Conservation (phyloP, 2,113 vertebrate species). For the Notarius lentiginosus region DNA sequence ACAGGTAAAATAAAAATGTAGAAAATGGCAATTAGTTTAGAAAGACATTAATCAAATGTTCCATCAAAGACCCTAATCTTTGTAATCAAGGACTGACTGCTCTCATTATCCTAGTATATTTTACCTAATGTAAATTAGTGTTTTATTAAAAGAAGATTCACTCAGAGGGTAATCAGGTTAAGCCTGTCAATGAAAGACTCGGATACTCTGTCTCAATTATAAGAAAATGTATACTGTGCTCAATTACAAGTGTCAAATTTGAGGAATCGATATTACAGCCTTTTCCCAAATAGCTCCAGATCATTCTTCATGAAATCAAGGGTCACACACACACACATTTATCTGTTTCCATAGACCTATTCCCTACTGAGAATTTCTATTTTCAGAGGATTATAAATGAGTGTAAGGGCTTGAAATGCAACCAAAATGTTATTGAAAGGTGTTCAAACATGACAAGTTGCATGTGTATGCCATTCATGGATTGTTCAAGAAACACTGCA, state of each 20-base stretch:
- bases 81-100: not conserved
- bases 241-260: not conserved
- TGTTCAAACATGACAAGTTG: not conserved
- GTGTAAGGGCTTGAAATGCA: not conserved
- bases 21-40: not conserved
- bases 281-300: not conserved
- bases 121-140: not conserved
- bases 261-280: not conserved
- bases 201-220: not conserved
- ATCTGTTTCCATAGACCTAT: not conserved
- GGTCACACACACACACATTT: not conserved
- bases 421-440: not conserved
- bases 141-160: not conserved
- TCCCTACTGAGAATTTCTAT: not conserved
- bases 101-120: not conserved
- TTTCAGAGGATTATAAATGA: not conserved
- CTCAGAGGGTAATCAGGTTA: constrained; percentile 2
- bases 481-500: not conserved
- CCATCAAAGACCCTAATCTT: not conserved
- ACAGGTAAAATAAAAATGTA: not conserved
- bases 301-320: not conserved
- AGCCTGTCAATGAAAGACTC: not conserved
- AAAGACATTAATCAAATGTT: not conserved
- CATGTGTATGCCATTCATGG: not conserved
- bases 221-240: not conserved